Evolutionary conservation across 2,888 invertebrate species (phyloP).

Genomic region (Drosophila vallismaia): DNA sequence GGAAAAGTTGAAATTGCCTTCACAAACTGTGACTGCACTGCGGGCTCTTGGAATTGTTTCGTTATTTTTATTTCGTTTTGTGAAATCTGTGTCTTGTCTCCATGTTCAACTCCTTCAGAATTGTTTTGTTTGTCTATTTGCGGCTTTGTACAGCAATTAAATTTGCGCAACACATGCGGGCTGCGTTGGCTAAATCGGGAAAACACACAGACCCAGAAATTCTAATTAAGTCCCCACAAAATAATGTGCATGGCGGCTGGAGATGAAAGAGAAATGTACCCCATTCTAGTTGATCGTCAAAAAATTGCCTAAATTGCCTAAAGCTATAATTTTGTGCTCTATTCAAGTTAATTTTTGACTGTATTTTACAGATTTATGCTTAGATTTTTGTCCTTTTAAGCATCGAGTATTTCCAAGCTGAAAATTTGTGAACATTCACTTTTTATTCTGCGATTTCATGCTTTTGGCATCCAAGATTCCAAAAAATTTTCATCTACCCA

Average conservation of each 20-base stretch:
- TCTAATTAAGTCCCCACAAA: constrained; percentile 64
- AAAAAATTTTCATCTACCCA: constrained; percentile 17
- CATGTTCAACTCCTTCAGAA: constrained; percentile 40
- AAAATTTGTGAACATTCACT: not conserved
- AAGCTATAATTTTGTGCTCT: too few species aligned
- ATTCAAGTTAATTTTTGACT: too few species aligned
- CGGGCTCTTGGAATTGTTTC: constrained; percentile 24
- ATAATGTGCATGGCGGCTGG: constrained; percentile 24
- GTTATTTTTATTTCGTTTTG: constrained; percentile 13
- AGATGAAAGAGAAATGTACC: constrained; percentile 11
- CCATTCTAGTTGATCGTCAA: not conserved
- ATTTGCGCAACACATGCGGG: constrained; percentile 75
- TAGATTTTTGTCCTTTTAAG: not conserved
- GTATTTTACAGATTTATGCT: too few species aligned
- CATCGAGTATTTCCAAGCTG: not conserved
- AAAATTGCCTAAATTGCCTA: too few species aligned
- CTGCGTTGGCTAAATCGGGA: constrained; percentile 37
- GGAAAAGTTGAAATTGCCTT: constrained; percentile 75
- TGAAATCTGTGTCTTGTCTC: constrained; percentile 34
- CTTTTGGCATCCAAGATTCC: not conserved
- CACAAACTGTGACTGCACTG: constrained; percentile 39
- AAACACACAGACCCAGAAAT: constrained; percentile 23
- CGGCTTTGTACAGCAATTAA: constrained; percentile 80
- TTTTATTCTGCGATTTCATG: constrained; percentile 1
- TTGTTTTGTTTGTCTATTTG: constrained; percentile 57